Percentiles rank a stretch among this genome's conserved stretches.
These are phyloP conservation scores for Steinernema hermaphroditum DNA, from an alignment of 2,888 invertebrate genomes.

Conservation along the genomic window DNA sequence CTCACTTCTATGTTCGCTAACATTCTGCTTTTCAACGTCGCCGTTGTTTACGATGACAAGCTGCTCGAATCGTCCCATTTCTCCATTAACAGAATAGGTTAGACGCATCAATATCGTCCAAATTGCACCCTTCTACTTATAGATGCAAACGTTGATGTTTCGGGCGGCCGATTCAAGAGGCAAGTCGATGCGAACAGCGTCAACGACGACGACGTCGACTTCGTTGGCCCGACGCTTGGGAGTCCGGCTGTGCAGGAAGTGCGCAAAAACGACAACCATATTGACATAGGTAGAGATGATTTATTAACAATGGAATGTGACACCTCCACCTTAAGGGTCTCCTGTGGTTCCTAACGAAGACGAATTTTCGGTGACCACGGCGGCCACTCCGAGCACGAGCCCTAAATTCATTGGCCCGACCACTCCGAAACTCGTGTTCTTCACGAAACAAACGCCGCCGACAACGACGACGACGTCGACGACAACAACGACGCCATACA, in stretches of 20 bases:
- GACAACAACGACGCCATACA: neutral
- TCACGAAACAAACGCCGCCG: neutral
- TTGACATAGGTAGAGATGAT: neutral
- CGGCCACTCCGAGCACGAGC: neutral
- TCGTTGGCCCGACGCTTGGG: neutral
- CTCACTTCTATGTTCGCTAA: slow-evolving; percentile 51
- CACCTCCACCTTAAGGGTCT: neutral
- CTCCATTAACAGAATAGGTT: slow-evolving; percentile 2
- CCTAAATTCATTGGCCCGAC: neutral
- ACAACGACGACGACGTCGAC: neutral
- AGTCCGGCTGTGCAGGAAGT: neutral
- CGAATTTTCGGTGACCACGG: neutral
- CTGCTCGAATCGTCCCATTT: slow-evolving; percentile 9
- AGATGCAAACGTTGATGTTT: neutral
- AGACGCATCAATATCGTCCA: neutral
- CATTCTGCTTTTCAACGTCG: slow-evolving; percentile 51
- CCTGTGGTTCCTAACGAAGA: slow-evolving; percentile 1
- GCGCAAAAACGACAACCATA: neutral
- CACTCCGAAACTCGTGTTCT: neutral
- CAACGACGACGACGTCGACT: slow-evolving; percentile 16
- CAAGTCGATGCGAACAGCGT: neutral
- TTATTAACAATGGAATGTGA: neutral
- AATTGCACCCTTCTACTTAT: neutral
- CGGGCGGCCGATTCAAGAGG: neutral
- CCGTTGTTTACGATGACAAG: slow-evolving; percentile 44